Evolutionary conservation across 2,797 vertebrate genomes (phyloP), one percentile per base, ranked within the genome.

Genomic region (Choloepus didactylus): DNA sequence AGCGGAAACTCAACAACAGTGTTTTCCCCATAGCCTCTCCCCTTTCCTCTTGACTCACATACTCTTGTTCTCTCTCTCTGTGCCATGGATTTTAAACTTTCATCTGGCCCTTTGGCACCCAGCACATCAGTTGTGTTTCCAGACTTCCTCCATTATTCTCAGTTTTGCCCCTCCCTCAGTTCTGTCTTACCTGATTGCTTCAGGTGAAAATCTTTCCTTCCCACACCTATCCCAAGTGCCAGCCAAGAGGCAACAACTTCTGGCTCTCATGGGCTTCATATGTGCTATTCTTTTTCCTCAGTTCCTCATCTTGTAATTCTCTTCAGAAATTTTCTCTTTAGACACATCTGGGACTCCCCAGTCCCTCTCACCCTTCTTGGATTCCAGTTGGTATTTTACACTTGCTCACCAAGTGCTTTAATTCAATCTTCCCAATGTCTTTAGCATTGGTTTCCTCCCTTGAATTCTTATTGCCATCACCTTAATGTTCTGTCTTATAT

Each of bases 391-490:
- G 49, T 49, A 49, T 49, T 49, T 49, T 49, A 49, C 23, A 77
- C 1, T 25, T 35, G 35, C 9, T 72, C 16, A 69, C 41, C 76
- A 87, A 70, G 44, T 27, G 12, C 29, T 79, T 76, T 89, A 80
- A 90, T 44, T 51, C 3, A 1, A 18, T 51, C 18, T 69, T 79
- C 27, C 27, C 2, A 15, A 38, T 49, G 9, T 62, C 35, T 67
- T 95, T 89, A 66, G 41, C 51, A 62, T 38, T 79, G 49, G 11
- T 79, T 93, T 83, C 29, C 9, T 91, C 29, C 6, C 80, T 76
- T 76, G 54, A 76, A 77, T 81, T 85, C 60, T 76, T 15, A 49
- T 10, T 85, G 9, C 29, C 31, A 10, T 60, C 21, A 60, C 38
- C 19, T 31, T 21, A 49, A 44, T 0, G 0, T 83, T 87, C 11